Base-by-base conservation (phyloP, 2,888 invertebrate genomes). In the Stenoptilia bipunctidactyla region DNA sequence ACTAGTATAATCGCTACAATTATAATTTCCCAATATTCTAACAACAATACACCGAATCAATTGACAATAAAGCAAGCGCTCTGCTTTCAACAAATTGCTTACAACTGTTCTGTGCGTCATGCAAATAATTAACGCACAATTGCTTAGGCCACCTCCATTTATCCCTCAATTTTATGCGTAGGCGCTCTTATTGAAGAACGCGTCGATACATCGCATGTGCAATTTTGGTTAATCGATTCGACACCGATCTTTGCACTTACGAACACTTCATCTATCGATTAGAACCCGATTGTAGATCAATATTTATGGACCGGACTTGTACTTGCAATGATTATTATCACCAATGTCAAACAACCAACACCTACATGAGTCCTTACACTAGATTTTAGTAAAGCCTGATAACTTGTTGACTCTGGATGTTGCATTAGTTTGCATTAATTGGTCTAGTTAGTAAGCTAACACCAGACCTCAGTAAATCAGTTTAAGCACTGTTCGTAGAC, bases 191-290 rank as follows among this genome's bases (percentile, higher is more conserved):
- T 80, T 80, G 69, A 75, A 65, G 66, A 53, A 13, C 8, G 13
- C 51, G 55, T 58, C 66, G 53, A 58, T 56, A 56, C 61, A 20
- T 5, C 3, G 62, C 62, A 66, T 61, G 61, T 75, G 75, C 76
- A 76, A 80, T 74, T 76, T 56, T 66, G 56, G 68, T 68, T 75
- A 82, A 83, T 79, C 74, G 79, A 79, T 76, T 75, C 68, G 74
- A 71, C 77, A 77, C 77, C 80, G 75, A 79, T 79, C 77, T 80
- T 74, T 79, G 77, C 74, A 71, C 79, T 63, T 58, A 55, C 55
- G 53, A 63, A 67, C 74, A 76, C 74, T 80, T 70, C 69, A 72
- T 76, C 63, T 71, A 59, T 71, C 56, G 61, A 72, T 73, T 70
- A 64, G 67, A 55, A 66, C 61, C 55, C 50, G 46, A 49, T 50